Evolutionary conservation across 2,113 vertebrate species (phyloP).

Genomic region (Nibea coibor): DNA sequence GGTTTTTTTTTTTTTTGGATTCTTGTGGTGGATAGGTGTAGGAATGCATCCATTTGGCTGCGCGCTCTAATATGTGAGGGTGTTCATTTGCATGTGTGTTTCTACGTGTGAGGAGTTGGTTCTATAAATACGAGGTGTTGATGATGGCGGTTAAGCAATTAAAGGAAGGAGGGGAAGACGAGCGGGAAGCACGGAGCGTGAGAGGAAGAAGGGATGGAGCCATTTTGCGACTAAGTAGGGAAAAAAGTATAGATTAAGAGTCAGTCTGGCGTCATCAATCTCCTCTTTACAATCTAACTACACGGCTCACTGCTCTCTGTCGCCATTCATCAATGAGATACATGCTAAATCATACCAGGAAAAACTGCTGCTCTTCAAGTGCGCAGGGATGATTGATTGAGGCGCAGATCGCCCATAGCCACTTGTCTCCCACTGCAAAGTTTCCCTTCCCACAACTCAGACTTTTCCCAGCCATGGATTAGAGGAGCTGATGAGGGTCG

Average conservation of each 20-base stretch:
- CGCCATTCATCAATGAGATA: constrained; percentile 60
- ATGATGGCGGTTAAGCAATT: constrained; percentile 63
- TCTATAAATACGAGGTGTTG: constrained; percentile 82
- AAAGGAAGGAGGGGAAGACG: constrained; percentile 44
- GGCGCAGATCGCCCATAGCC: constrained; percentile 36
- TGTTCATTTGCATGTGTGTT: constrained; percentile 63
- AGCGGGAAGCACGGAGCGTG: constrained; percentile 18
- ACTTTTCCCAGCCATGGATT: constrained; percentile 59
- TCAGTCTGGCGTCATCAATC: constrained; percentile 58
- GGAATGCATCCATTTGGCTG: constrained; percentile 18
- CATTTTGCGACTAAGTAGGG: constrained; percentile 27
- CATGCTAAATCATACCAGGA: constrained; percentile 53
- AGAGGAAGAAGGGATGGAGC: constrained; percentile 37
- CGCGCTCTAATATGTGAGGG: constrained; percentile 28
- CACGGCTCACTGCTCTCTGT: constrained; percentile 50
- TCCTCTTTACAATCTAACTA: constrained; percentile 57
- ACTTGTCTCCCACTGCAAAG: constrained; percentile 38
- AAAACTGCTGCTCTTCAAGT: constrained; percentile 49
- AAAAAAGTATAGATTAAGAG: constrained; percentile 55
- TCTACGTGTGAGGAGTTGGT: constrained; percentile 62
- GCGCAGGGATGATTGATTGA: constrained; percentile 63
- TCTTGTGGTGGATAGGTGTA: constrained; percentile 15
- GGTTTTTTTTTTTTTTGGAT: neutral
- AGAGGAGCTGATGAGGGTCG: constrained; percentile 56
- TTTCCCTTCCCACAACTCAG: constrained; percentile 47